Percentiles rank a stretch among this genome's conserved stretches.
phyloP scores from a whole-genome alignment of 2,888 invertebrate species.

The Drosophila cracens region DNA sequence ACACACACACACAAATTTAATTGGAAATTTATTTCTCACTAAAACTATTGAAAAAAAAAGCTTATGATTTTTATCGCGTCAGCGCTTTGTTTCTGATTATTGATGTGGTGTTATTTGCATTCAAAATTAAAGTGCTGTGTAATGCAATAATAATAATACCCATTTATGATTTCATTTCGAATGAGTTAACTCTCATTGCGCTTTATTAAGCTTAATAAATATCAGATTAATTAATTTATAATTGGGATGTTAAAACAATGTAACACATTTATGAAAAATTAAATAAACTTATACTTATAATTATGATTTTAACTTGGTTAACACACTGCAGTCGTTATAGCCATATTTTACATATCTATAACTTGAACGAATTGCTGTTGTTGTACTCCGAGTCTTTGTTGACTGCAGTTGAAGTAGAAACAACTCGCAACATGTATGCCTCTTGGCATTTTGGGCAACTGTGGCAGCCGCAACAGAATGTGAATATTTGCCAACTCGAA shows the following conservation, averaged over 20 bases:
- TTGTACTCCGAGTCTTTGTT: background rate
- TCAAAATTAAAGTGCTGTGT: background rate
- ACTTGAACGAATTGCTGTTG: background rate
- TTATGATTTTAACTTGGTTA: background rate
- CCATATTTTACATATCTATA: background rate
- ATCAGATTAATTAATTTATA: background rate
- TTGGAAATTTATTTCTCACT: background rate
- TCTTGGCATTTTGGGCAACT: conserved; percentile 19
- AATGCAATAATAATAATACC: background rate
- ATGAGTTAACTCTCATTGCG: background rate
- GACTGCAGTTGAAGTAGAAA: background rate
- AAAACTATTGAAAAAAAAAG: background rate
- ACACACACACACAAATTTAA: background rate
- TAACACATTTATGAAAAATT: background rate
- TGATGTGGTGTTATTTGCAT: background rate
- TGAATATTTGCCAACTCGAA: conserved; percentile 40
- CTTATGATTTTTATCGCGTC: background rate
- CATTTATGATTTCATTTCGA: background rate
- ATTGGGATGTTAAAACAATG: background rate
- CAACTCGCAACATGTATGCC: conserved; percentile 14
- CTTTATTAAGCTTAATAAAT: background rate
- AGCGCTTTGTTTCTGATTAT: background rate
- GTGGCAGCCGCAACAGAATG: conserved; percentile 33
- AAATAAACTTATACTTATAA: background rate
- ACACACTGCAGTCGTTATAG: background rate